These are phyloP conservation scores for Trachurus trachurus DNA, from an alignment of 2,797 vertebrate genomes.

Conservation along the genomic window DNA sequence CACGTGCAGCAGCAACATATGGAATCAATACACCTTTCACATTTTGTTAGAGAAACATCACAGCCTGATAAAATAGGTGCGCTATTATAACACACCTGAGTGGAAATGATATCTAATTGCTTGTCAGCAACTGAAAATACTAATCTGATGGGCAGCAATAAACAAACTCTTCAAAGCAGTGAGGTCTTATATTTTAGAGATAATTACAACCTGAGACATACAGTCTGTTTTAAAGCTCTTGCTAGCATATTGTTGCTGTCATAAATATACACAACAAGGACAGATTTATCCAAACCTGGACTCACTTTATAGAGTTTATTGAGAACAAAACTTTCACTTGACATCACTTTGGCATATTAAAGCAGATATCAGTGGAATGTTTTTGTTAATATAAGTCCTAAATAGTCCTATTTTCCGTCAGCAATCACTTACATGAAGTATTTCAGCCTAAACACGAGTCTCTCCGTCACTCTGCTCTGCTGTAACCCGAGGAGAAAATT, in stretches of 20 bases:
- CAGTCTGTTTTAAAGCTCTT: constrained; percentile 12
- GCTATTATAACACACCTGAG: constrained; percentile 27
- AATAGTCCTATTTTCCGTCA: too few relatives aligned
- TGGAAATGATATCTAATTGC: constrained; percentile 30
- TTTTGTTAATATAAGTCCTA: too few relatives aligned
- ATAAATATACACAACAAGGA: constrained; percentile 26
- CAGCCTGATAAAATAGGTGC: constrained; percentile 34
- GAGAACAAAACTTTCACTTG: too few relatives aligned
- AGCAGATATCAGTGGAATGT: too few relatives aligned
- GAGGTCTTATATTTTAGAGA: not conserved
- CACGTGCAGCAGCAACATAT: constrained; percentile 4
- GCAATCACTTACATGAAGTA: too few relatives aligned
- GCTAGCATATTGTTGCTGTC: constrained; percentile 10
- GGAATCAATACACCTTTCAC: constrained; percentile 16
- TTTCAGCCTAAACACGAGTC: too few relatives aligned
- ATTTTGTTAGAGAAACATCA: constrained; percentile 36
- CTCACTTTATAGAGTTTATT: too few relatives aligned
- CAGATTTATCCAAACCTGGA: too few relatives aligned
- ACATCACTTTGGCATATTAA: too few relatives aligned
- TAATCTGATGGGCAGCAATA: constrained; percentile 8
- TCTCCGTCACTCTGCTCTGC: too few relatives aligned
- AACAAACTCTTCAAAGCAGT: constrained; percentile 37
- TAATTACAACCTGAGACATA: not conserved
- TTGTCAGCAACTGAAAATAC: constrained; percentile 39
- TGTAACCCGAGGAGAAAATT: too few relatives aligned